Evolutionary conservation across 2,797 vertebrate genomes (phyloP).

Genomic region (Siniperca obscura): DNA sequence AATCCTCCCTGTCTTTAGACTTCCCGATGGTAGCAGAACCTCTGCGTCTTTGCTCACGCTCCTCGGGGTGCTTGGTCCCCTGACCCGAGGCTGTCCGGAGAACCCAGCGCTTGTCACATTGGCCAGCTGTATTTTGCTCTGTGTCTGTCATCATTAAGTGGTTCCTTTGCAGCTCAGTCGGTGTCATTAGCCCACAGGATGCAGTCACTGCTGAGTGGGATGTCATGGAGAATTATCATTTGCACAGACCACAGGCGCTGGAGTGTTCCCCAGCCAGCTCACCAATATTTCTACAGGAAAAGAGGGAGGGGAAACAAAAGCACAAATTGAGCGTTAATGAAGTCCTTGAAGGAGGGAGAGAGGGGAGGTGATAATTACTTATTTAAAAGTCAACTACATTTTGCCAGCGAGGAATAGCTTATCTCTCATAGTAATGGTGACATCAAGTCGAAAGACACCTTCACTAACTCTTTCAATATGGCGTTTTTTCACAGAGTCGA

Average conservation of each 20-base stretch:
- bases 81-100: not conserved
- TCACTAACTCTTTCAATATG: conserved; percentile 33
- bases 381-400: conserved; percentile 59
- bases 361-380: conserved; percentile 60
- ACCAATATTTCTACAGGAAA: conserved; percentile 49
- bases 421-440: conserved; percentile 30
- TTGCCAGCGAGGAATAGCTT: conserved; percentile 33
- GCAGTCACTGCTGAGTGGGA: conserved; percentile 65
- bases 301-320: conserved; percentile 43
- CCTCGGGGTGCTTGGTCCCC: conserved; percentile 3
- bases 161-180: conserved; percentile 60
- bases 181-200: conserved; percentile 79
- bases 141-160: conserved; percentile 69
- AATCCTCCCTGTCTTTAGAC: conserved; percentile 2
- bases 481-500: conserved; percentile 61
- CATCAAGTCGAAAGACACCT: conserved; percentile 1
- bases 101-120: conserved; percentile 27
- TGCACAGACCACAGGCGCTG: conserved; percentile 64
- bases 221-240: conserved; percentile 79
- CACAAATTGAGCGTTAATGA: conserved; percentile 67
- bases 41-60: conserved; percentile 11
- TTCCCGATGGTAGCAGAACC: conserved; percentile 27
- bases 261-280: conserved; percentile 58
- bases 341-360: conserved; percentile 60
- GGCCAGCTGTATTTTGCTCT: conserved; percentile 56